Percentiles rank a stretch among this genome's conserved stretches.
Evolutionary conservation across 2,797 vertebrate genomes (phyloP).

Genomic region (Hypotaenidia philippensis): DNA sequence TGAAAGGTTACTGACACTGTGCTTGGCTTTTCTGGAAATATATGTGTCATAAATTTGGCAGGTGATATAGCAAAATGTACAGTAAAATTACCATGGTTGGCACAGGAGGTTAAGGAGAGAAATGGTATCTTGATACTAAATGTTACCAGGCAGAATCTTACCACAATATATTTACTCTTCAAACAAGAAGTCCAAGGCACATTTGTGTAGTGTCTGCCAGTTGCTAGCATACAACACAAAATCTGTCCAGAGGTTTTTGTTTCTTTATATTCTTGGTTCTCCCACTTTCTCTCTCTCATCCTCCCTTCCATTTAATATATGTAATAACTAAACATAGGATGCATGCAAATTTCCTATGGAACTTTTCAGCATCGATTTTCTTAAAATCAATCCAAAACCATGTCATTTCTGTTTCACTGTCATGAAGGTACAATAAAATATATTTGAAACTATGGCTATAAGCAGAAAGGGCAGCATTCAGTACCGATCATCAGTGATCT

Average conservation of each 20-base stretch:
- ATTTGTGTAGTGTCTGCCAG: neutral
- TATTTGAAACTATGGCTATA: neutral
- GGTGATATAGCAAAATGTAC: neutral
- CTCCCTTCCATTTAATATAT: neutral
- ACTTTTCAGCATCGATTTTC: neutral
- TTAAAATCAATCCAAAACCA: neutral
- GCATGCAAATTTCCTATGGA: neutral
- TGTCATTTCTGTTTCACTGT: neutral
- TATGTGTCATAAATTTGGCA: neutral
- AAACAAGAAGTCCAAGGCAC: neutral
- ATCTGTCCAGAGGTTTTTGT: neutral
- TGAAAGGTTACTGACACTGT: neutral
- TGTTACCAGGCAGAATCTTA: neutral
- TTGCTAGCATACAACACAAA: neutral
- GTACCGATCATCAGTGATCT: neutral
- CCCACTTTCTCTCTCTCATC: neutral
- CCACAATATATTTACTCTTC: neutral
- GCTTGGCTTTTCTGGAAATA: neutral
- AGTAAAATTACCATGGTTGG: neutral
- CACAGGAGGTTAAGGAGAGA: neutral
- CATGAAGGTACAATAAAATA: neutral
- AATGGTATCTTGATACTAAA: neutral
- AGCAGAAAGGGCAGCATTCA: neutral
- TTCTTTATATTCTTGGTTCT: neutral
- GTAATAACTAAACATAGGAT: neutral